Evolutionary conservation across 2,113 vertebrate genomes (phyloP).

Genomic region (Pelobates fuscus): DNA sequence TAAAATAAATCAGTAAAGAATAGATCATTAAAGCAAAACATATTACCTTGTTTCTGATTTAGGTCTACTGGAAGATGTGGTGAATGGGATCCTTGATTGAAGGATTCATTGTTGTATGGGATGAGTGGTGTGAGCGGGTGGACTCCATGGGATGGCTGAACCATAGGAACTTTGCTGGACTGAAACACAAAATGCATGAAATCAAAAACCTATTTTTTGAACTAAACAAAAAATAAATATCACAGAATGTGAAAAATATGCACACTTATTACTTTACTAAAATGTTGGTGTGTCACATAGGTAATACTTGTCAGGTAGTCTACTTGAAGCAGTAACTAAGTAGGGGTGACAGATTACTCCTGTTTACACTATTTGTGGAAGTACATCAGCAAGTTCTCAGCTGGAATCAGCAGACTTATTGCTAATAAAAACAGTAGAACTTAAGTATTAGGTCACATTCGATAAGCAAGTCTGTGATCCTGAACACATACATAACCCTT

Average conservation of each 20-base stretch:
- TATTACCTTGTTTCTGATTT: conserved; percentile 93
- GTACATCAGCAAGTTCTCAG: no score
- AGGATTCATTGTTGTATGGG: conserved; percentile 93
- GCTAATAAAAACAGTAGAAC: no score
- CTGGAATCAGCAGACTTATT: no score
- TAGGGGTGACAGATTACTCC: no score
- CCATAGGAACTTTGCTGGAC: conserved; percentile 94
- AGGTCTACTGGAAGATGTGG: conserved; percentile 90
- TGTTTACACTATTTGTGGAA: no score
- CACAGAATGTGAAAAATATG: background rate
- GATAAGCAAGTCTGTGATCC: no score
- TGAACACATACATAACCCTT: no score
- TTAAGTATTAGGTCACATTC: no score
- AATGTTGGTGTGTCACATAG: no score
- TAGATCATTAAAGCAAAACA: background rate
- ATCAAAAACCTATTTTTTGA: background rate
- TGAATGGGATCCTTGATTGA: conserved; percentile 82
- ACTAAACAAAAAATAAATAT: background rate
- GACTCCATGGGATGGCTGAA: conserved; percentile 90
- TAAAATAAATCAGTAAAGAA: background rate
- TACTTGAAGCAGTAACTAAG: no score
- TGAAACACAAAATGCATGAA: conserved; percentile 68
- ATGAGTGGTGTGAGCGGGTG: conserved; percentile 92
- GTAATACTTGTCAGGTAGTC: no score
- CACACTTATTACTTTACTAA: background rate